Evolutionary conservation across 2,797 vertebrate species (phyloP).

Genomic region (Hephaestus fuliginosus): DNA sequence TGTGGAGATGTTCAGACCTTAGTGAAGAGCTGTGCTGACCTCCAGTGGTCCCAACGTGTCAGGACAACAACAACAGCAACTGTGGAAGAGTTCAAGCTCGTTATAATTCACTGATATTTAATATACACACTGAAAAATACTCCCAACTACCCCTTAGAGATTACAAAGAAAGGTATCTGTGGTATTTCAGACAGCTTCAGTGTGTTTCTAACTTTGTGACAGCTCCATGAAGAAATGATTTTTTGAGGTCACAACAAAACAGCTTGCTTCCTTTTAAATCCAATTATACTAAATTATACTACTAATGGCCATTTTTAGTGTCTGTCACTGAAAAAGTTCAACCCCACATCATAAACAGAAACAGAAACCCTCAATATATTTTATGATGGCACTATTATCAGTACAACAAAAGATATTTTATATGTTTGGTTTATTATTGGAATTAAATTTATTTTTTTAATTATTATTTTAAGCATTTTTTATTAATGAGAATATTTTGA

Average conservation of each 20-base stretch:
- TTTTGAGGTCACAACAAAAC: neutral
- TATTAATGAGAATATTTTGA: too few species aligned
- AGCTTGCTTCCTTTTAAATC: neutral
- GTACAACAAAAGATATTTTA: too few species aligned
- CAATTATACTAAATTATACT: neutral
- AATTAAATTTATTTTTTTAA: too few species aligned
- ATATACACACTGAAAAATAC: neutral
- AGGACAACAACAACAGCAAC: neutral
- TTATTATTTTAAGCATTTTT: too few species aligned
- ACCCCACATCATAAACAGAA: neutral
- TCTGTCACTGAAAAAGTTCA: neutral
- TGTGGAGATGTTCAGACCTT: neutral
- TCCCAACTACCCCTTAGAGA: neutral
- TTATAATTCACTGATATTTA: neutral
- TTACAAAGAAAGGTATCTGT: neutral
- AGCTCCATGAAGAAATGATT: neutral
- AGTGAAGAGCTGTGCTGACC: conserved; percentile 41
- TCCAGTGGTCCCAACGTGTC: conserved; percentile 43
- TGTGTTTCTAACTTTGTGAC: too few species aligned
- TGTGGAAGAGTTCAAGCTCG: neutral
- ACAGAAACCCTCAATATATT: neutral
- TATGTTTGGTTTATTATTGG: too few species aligned
- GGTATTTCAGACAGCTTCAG: too few species aligned
- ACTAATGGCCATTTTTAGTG: too few species aligned
- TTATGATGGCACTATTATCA: too few species aligned